Evolutionary conservation across 2,888 invertebrate genomes (phyloP), one percentile per base, ranked within the genome.

Genomic region (Lacanobia wlatinum): DNA sequence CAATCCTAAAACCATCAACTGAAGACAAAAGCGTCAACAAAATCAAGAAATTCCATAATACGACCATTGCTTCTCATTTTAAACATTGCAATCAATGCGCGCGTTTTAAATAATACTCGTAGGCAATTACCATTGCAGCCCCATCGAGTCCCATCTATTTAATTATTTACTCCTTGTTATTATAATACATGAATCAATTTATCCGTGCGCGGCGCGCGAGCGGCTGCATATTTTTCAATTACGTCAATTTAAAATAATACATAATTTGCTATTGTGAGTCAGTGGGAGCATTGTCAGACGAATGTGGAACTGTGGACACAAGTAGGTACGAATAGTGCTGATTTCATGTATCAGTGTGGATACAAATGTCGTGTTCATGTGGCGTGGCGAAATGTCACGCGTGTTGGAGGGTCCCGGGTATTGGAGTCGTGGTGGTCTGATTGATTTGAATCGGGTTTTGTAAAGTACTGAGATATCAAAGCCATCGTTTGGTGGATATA

Each of bases 181-280:
- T 94, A 93, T 92, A 91, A 93, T 92, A 94, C 94, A 94, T 94
- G 95, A 95, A 96, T 96, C 96, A 95, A 96, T 96, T 96, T 95
- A 94, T 94, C 91, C 91, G 92, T 91, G 92, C 91, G 87, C 89
- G 86, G 91, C 89, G 91, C 93, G 92, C 95, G 92, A 93, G 92
- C 92, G 92, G 89, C 95, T 95, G 95, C 96, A 95, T 96, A 96
- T 96, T 96, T 96, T 95, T 94, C 96, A 96, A 96, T 96, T 96
- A 96, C 94, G 95, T 95, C 96, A 96, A 96, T 96, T 96, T 95
- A 95, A 95, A 96, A 95, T 96, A 96, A 96, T 96, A 94, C 95
- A 95, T 96, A 96, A 95, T 96, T 96, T 90, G 95, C 95, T 93
- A 95, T 95, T 94, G 95, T 96, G 96, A 95, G 91, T 95, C 96